Base-by-base conservation (phyloP, 2,888 invertebrate species). In the Callyntrura sp. region DNA sequence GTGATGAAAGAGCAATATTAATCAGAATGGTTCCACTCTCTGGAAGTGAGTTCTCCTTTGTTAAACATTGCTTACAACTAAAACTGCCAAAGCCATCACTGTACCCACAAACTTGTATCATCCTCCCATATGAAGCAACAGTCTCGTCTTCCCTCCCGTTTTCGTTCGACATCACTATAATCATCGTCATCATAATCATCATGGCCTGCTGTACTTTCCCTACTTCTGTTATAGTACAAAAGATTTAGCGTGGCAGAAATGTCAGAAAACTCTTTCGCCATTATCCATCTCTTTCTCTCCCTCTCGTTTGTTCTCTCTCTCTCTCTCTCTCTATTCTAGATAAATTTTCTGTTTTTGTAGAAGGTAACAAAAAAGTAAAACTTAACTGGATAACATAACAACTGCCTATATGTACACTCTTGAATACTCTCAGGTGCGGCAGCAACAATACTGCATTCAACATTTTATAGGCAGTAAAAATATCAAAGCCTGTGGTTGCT, bases 1-100 rank as follows among this genome's bases (percentile, higher is more conserved):
- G 73, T 73, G 90, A 90, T 87, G 86, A 90, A 90, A 90, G 68
- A 83, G 87, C 68, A 86, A 83, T 90, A 90, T 87, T 90, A 87
- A 86, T 90, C 90, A 90, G 90, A 90, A 78, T 68, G n/a, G 83
- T 70, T 85, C 23, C 86, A 87, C 86, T 83, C 78, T 76, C 78
- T 76, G 23, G 25, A 55, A 51, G 23, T 55, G 55, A 25, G 85
- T 70, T 81, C 65, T 70, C 88, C 83, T 70, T 90, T 65, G 51
- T 90, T 82, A 83, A 90, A 55, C 76, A 79, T 79, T 55, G 45
- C 70, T 78, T 51, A 78, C 57, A 6, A 23, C 20, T 70, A 65
- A 23, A 9, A 45, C 73, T 70, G 20, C 43, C 11, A 12, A n/a
- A n/a, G n/a, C n/a, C n/a, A n/a, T n/a, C n/a, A n/a, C n/a, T n/a